These are phyloP conservation scores for Criorhina ranunculi DNA, from an alignment of 2,888 invertebrate genomes.

Conservation along the genomic window DNA sequence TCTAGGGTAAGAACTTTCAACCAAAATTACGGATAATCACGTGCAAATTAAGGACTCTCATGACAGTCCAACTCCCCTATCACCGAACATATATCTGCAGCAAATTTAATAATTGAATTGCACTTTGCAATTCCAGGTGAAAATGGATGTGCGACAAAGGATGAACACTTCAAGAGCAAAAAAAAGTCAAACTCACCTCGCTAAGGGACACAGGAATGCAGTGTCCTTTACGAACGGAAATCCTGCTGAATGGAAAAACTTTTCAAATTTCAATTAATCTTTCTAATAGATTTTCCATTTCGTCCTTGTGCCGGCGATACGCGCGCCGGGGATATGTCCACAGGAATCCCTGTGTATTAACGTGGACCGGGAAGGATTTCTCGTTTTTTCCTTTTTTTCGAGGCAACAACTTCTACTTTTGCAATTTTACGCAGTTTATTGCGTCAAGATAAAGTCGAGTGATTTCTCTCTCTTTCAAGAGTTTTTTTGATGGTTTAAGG, in stretches of 20 bases:
- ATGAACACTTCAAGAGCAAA: constrained; percentile 4
- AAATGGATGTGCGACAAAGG: constrained; percentile 3
- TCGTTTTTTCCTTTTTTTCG: background rate
- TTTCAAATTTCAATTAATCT: constrained; percentile 66
- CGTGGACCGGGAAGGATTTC: constrained; percentile 24
- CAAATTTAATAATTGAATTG: constrained; percentile 20
- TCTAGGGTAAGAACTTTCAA: constrained; percentile 1
- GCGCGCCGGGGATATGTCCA: too few relatives aligned
- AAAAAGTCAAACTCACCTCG: constrained; percentile 3
- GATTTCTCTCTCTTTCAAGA: constrained; percentile 29
- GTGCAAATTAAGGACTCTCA: constrained; percentile 38
- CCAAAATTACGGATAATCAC: constrained; percentile 22
- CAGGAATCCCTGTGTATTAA: constrained; percentile 10
- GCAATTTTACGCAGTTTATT: constrained; percentile 73
- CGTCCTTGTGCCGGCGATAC: constrained; percentile 8
- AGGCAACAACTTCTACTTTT: constrained; percentile 37
- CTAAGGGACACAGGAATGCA: too few relatives aligned
- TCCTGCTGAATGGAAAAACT: constrained; percentile 51
- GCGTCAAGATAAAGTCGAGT: constrained; percentile 60
- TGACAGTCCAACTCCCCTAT: background rate
- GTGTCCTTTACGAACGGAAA: background rate
- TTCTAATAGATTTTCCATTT: constrained; percentile 58
- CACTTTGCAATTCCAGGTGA: background rate
- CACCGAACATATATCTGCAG: background rate
- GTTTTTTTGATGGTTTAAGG: constrained; percentile 1